Evolutionary conservation across 2,113 vertebrate species (phyloP), one percentile per base, ranked within the genome.

Genomic region (Albula goreensis): DNA sequence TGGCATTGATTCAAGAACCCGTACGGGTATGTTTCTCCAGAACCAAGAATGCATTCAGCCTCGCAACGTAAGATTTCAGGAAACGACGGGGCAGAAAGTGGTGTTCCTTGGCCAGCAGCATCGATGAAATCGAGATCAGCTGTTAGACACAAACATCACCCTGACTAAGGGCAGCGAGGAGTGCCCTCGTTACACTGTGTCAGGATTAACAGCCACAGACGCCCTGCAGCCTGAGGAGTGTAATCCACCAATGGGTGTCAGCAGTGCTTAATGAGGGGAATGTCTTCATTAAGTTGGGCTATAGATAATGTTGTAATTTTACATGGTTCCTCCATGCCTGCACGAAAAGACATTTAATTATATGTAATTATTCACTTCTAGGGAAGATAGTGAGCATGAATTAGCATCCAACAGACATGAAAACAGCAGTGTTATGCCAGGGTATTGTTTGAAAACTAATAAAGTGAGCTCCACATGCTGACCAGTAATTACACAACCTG

Each of bases 401-500:
- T 77, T 77, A 50, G 63, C 63, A 50, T 83, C 63, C 66, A 22
- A 84, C 48, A 50, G 83, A 84, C 70, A n/a, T 74, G 70, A 74
- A 74, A 31, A 74, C 70, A 31, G n/a, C n/a, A 74, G 22, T 9
- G 70, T 74, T 31, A 25, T 25, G 31, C 15, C 60, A 22, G 60
- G 3, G 60, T 66, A 66, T 66, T 66, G 60, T 66, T 19, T 66
- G 6, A 50, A 66, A 51, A 51, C 60, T 22, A 15, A 70, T 51
- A 25, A 41, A 63, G 63, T 74, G 60, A 25, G 66, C 22, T 25
- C 49, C 66, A 48, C 19, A 17, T 74, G 60, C 90, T 88, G 90
- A 80, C 85, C 88, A 87, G 94, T 94, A 95, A 95, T 96, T 95
- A 93, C 92, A 92, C 89, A 90, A 92, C 87, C 87, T 77, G 60